Conservation (phyloP, 53 echinoderm and acorn worm genomes). For the Echinarachnius parma region DNA sequence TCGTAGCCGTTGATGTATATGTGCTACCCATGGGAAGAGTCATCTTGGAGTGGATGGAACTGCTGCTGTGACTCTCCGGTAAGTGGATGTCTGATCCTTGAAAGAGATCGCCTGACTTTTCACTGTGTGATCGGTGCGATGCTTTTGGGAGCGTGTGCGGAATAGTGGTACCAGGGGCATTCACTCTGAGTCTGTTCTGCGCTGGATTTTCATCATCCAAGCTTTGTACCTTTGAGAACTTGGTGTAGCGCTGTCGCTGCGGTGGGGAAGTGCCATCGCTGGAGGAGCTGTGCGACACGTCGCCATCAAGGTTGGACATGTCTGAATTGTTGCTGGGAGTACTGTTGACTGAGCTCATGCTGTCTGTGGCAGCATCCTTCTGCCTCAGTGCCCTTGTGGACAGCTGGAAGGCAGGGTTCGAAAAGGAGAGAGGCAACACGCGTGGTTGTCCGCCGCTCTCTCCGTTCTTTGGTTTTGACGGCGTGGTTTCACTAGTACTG, state of each 20-base stretch:
- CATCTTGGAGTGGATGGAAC: constrained; percentile 39
- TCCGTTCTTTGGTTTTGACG: constrained; percentile 45
- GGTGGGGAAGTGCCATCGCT: constrained; percentile 76
- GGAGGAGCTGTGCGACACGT: constrained; percentile 75
- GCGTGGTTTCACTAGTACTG: constrained; percentile 57
- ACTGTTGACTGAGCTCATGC: constrained; percentile 82
- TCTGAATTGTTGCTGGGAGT: constrained; percentile 73
- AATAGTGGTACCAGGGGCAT: constrained; percentile 17
- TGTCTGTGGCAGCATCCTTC: constrained; percentile 72
- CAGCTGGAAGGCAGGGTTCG: constrained; percentile 89
- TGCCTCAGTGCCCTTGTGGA: constrained; percentile 58
- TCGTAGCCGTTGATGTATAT: background rate
- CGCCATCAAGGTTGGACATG: constrained; percentile 71
- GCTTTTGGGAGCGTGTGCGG: constrained; percentile 88
- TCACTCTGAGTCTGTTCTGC: background rate
- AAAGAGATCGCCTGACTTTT: constrained; percentile 40
- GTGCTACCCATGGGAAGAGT: constrained; percentile 37
- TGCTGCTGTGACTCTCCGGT: constrained; percentile 65
- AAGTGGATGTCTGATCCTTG: constrained; percentile 24
- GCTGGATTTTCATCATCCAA: constrained; percentile 1
- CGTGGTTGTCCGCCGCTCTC: constrained; percentile 21
- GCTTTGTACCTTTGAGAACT: constrained; percentile 26
- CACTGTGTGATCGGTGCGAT: constrained; percentile 58
- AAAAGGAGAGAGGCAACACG: constrained; percentile 78
- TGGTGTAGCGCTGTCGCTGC: constrained; percentile 30